These are phyloP conservation scores for Turnix velox DNA, from an alignment of 2,113 vertebrate genomes.

Conservation along the genomic window DNA sequence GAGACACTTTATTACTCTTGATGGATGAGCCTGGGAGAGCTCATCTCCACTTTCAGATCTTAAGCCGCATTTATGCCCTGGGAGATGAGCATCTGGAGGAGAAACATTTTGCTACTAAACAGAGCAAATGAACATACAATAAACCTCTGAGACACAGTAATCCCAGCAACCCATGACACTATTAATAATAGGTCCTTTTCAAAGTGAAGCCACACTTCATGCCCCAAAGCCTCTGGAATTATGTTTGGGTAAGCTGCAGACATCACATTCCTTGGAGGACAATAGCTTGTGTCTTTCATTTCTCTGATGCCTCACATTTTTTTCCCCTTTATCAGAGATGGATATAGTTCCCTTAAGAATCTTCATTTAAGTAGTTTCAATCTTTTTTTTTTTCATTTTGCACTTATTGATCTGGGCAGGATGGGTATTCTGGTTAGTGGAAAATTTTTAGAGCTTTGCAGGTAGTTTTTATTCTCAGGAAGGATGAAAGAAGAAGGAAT, in stretches of 20 bases:
- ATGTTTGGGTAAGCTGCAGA: conserved; percentile 39
- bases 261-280: conserved; percentile 40
- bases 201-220: conserved; percentile 30
- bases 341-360: conserved; percentile 47
- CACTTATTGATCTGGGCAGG: conserved; percentile 32
- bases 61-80: conserved; percentile 32
- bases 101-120: conserved; percentile 53
- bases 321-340: conserved; percentile 12
- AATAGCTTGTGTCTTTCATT: conserved; percentile 31
- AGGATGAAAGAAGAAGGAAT: neutral
- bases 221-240: conserved; percentile 53
- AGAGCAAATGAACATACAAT: conserved; percentile 51
- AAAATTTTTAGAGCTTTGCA: neutral
- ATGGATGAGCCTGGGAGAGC: conserved; percentile 52
- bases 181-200: conserved; percentile 56
- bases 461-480: neutral
- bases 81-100: conserved; percentile 28
- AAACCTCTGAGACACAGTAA: conserved; percentile 56
- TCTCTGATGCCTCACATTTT: neutral
- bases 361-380: conserved; percentile 34
- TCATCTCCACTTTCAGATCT: conserved; percentile 41
- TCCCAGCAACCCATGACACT: conserved; percentile 46
- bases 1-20: conserved; percentile 56
- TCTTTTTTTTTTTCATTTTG: conserved; percentile 40
- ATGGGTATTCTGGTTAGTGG: neutral